Conservation (phyloP, 2,888 invertebrate species). For the Maniola hyperantus region DNA sequence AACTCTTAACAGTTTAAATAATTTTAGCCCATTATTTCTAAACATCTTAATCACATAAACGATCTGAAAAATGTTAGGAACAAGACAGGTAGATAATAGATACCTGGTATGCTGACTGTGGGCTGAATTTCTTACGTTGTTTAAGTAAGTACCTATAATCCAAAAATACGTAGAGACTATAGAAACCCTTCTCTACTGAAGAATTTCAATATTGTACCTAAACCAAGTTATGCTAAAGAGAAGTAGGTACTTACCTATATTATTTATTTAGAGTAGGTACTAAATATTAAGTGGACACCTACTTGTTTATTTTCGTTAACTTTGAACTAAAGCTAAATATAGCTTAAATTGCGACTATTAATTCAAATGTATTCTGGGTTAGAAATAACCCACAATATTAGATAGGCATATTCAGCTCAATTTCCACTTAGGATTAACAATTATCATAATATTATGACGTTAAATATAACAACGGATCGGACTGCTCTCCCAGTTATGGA, state of each 20-base stretch:
- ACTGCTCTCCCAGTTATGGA: background rate
- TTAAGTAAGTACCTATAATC: background rate
- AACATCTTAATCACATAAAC: too few species aligned
- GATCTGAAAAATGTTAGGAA: too few species aligned
- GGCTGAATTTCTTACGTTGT: background rate
- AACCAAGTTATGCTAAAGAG: background rate
- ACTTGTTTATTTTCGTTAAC: too few species aligned
- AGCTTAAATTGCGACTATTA: too few species aligned
- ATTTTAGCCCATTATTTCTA: too few species aligned
- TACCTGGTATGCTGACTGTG: background rate
- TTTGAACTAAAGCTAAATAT: too few species aligned
- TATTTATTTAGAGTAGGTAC: too few species aligned
- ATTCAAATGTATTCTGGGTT: too few species aligned
- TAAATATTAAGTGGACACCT: too few species aligned
- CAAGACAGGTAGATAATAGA: too few species aligned
- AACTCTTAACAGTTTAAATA: too few species aligned
- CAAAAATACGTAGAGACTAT: background rate
- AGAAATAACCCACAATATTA: too few species aligned
- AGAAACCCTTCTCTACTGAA: background rate
- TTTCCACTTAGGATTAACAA: background rate
- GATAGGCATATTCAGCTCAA: background rate
- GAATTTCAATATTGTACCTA: slow-evolving; percentile 7
- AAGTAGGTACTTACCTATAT: background rate
- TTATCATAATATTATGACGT: background rate
- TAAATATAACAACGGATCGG: background rate